A percentile compares a stretch with the other conserved stretches of the same genome.
Conservation (phyloP, 2,888 invertebrate species). For the Ophioninae sp. region DNA sequence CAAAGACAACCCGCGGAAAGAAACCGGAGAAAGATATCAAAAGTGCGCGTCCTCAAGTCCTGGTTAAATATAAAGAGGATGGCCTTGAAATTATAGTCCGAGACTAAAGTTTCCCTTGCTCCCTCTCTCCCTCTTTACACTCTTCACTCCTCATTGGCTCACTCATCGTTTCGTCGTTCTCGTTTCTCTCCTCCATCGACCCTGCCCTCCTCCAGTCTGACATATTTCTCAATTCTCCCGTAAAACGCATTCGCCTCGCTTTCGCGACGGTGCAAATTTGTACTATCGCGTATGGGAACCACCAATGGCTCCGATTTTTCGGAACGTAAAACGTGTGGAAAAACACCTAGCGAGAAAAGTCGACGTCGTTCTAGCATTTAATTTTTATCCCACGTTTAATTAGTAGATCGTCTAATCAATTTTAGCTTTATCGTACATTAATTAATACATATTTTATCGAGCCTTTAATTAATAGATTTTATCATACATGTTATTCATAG, state of each 20-base stretch:
- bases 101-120: slow-evolving; percentile 33
- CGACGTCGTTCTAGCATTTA: not conserved
- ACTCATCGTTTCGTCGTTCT: not conserved
- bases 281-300: not conserved
- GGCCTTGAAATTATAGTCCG: slow-evolving; percentile 58
- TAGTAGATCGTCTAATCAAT: too few relatives aligned
- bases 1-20: slow-evolving; percentile 7
- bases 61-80: slow-evolving; percentile 54
- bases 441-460: too few relatives aligned
- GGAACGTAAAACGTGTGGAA: not conserved
- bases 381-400: too few relatives aligned
- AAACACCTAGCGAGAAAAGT: not conserved
- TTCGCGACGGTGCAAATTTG: not conserved
- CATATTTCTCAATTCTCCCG: slow-evolving; percentile 46
- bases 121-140: slow-evolving; percentile 12
- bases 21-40: slow-evolving; percentile 23
- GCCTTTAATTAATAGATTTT: too few relatives aligned
- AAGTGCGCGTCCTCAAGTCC: slow-evolving; percentile 23
- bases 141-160: not conserved
- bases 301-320: not conserved
- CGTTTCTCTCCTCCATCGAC: not conserved
- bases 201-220: slow-evolving; percentile 36
- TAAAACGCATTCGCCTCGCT: slow-evolving; percentile 9
- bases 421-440: too few relatives aligned
- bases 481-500: too few relatives aligned